Base-by-base conservation (phyloP, 2,797 vertebrate species). In the Antennarius maculatus region DNA sequence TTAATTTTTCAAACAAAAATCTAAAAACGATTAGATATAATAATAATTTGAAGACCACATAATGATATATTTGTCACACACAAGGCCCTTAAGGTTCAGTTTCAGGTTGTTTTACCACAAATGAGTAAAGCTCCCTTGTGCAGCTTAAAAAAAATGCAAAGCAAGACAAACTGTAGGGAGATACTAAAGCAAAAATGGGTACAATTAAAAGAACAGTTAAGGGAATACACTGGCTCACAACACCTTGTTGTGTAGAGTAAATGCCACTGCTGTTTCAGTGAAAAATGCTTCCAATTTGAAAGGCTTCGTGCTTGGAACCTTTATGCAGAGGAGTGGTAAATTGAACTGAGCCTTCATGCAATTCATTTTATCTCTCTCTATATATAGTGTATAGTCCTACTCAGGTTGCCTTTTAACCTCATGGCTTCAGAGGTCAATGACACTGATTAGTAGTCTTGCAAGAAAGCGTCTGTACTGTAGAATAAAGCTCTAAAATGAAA, bases 201-300 rank as follows among this genome's bases (percentile, higher is more conserved):
- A 34, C 28, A 57, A 53, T 63, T 59, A 64, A 53, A 23, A 17
- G 23, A 54, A 45, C 1, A 0, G 27, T 23, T 45, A 0, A 2
- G 3, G 54, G 48, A 64, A 9, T 31, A 57, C 29, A 39, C 7
- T 10, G 23, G 10, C 49, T 64, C 43, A 53, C 29, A 54, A 11
- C 43, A 49, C 13, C 41, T 45, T 49, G 1, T 39, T 58, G 52
- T 49, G 5, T 28, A 31, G 50, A 57, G 61, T 7, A 52, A 67
- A 70, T 53, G 47, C 27, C 15, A 29, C 29, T 43, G 45, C 59
- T 31, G 54, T 43, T 50, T 10, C 0, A 27, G 50, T 63, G 42
- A 43, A 61, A 57, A 59, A 57, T 15, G 11, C 3, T 42, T 48
- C 37, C 49, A 64, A 15, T 49, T 49, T 48, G 6, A 18, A 37